Evolutionary conservation across 35 echinoderm and acorn worm species (phyloP), one percentile per base, ranked within the genome.

Genomic region (Chiridota heheva): DNA sequence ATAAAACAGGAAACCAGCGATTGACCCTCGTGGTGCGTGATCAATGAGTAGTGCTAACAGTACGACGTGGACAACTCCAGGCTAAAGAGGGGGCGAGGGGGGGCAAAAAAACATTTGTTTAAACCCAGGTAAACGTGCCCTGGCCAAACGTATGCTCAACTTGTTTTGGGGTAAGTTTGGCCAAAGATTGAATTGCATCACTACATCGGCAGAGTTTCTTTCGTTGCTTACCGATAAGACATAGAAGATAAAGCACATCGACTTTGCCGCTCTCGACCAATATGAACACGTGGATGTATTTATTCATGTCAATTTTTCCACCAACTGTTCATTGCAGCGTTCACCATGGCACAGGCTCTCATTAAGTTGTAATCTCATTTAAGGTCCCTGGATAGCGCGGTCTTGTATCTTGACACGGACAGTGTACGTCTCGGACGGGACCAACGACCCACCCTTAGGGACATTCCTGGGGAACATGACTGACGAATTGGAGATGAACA

Each of bases 311-410:
- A 84, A 4, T 41, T 63, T 22, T 17, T 73, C 58, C 30, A 73
- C 40, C 12, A 84, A 84, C 73, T 73, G 15, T 69, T 74, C 16
- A 70, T 83, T 1, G 63, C 80, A 12, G 80, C 80, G 7, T 83
- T 62, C 38, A 83, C 63, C 8, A 84, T 69, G 24, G 67, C 44
- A n/a, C 51, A 84, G 58, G 82, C 82, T 4, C 44, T 65, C 18
- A 29, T 84, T 1, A 84, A 84, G 60, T 16, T 84, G 1, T 84
- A 84, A 36, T 25, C 26, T 20, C 73, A 84, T 44, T 41, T 84
- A n/a, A 56, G 38, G 43, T 7, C n/a, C 5, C 27, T 62, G 28
- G 30, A 48, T 22, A 4, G 17, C 13, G 32, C 18, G 34, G 56
- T 63, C n/a, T n/a, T n/a, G n/a, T 67, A 81, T 41, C 65, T 63